Base-by-base conservation (phyloP, 1,140 invertebrate genomes). In the Oedothorax gibbosus region DNA sequence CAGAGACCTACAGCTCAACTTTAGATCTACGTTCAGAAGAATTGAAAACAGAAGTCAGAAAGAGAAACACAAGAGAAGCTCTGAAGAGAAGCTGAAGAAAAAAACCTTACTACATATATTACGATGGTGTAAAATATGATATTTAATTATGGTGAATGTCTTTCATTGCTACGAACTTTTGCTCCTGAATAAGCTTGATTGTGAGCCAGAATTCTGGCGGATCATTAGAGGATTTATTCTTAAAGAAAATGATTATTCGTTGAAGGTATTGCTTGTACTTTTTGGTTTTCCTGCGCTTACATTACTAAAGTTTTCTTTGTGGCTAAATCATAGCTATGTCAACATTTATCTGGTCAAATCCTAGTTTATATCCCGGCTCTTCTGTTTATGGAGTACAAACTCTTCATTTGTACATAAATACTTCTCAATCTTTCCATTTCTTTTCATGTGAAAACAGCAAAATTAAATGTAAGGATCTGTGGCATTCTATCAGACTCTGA, bases 131-230 rank as follows among this genome's bases (percentile, higher is more conserved):
- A 15, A 64, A 84, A 57, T 66, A 84, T 84, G 81, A 64, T 20
- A 62, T 49, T 76, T 66, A 54, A 75, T 49, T 0, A 87, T 87
- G 86, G 57, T 81, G 53, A 49, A 18, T 15, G 65, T 85, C 15
- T 87, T 87, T 65, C 87, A 86, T 65, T 87, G 87, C 50, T 87
- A 86, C 66, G 87, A 87, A 76, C 86, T 87, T 64, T 62, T 87
- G 11, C 71, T 87, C 2, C 68, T 87, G 71, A 80, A 60, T 53
- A 86, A 78, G 68, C 65, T 87, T 7, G 80, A 86, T 20, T 56
- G 73, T n/a, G 83, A 87, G 20, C 56, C 51, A 21, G 77, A 85
- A 18, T 86, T 86, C 56, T 87, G 87, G 87, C 49, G 68, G 5
- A 65, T 81, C 65, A 35, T 87, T 2, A 87, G 85, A 60, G 77